Percentiles rank a stretch among this genome's conserved stretches.
These are phyloP conservation scores for Poeciliopsis presidionis DNA, from an alignment of 2,797 vertebrate genomes.

Conservation along the genomic window DNA sequence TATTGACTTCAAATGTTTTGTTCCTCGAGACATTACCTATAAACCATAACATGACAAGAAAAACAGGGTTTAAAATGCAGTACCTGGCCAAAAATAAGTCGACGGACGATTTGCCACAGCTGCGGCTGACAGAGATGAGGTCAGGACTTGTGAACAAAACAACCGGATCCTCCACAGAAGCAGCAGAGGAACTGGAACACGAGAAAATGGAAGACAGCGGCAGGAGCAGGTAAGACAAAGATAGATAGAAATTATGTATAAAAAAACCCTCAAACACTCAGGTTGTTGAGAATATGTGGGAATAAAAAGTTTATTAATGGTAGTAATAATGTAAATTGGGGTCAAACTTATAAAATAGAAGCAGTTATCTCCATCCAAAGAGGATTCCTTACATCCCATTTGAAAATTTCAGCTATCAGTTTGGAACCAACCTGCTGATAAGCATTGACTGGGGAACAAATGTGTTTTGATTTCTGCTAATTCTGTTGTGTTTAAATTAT, in stretches of 20 bases:
- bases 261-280: constrained; percentile 15
- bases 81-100: no score
- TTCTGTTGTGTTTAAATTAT: constrained; percentile 74
- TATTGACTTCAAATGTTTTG: background rate
- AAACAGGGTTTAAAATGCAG: no score
- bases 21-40: background rate
- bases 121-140: no score
- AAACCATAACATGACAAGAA: no score
- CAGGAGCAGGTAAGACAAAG: constrained; percentile 5
- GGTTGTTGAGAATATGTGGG: constrained; percentile 15
- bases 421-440: constrained; percentile 59
- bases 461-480: constrained; percentile 65
- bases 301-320: constrained; percentile 21
- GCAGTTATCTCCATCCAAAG: constrained; percentile 50
- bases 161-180: no score
- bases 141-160: no score
- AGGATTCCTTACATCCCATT: constrained; percentile 50
- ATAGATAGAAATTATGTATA: constrained; percentile 19
- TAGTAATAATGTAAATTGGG: constrained; percentile 19
- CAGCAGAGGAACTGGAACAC: no score
- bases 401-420: constrained; percentile 54
- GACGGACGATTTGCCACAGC: no score
- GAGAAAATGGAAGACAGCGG: no score
- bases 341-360: constrained; percentile 38
- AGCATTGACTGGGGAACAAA: constrained; percentile 56